phyloP scores from a whole-genome alignment of 2,888 invertebrate species.

The Noctuana brunneofusca region DNA sequence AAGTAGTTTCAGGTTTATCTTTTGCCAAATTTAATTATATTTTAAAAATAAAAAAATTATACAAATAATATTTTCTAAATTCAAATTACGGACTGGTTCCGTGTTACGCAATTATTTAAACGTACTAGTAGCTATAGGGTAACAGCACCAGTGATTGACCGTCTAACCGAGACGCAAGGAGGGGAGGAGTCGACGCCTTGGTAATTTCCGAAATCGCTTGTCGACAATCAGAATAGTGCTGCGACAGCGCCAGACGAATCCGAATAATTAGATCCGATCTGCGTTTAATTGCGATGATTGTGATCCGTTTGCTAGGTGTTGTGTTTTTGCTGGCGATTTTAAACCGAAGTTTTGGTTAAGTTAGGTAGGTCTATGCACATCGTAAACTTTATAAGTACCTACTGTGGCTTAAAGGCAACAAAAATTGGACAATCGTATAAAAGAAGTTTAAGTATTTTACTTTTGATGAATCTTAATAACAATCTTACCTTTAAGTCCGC shows the following conservation, averaged over 20 bases:
- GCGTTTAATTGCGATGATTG: constrained; percentile 70
- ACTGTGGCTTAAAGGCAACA: background rate
- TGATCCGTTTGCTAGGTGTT: constrained; percentile 44
- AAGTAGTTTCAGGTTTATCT: too few relatives aligned
- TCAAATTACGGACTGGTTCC: background rate
- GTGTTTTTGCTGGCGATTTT: constrained; percentile 24
- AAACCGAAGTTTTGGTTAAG: background rate
- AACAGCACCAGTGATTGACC: constrained; percentile 59
- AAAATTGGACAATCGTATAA: too few relatives aligned
- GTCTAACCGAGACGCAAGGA: constrained; percentile 63
- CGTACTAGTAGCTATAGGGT: constrained; percentile 55
- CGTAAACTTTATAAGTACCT: background rate
- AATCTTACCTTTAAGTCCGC: background rate
- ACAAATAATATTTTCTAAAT: background rate
- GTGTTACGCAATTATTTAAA: constrained; percentile 7
- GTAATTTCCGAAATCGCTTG: constrained; percentile 82
- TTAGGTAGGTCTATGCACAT: background rate
- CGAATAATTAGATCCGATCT: constrained; percentile 78
- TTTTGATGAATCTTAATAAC: background rate
- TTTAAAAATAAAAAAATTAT: too few relatives aligned
- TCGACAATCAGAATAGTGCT: constrained; percentile 78
- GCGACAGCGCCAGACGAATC: constrained; percentile 62
- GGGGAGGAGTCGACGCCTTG: constrained; percentile 69
- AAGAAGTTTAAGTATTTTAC: too few relatives aligned
- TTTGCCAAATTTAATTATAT: too few relatives aligned